These are phyloP conservation scores for Apostichopus parvimensis DNA, from an alignment of 35 echinoderm and acorn worm species.

Conservation along the genomic window DNA sequence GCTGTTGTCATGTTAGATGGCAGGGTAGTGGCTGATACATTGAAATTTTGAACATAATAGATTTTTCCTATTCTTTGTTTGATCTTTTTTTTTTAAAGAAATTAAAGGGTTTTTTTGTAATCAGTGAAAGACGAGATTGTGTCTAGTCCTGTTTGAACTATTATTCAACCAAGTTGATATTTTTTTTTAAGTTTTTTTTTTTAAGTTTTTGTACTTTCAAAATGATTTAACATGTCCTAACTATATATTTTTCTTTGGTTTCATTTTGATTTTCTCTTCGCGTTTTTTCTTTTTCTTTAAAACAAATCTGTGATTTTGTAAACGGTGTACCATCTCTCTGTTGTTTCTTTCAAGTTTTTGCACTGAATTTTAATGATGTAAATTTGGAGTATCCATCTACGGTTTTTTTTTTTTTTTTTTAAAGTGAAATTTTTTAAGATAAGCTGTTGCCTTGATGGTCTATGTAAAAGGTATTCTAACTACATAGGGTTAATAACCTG, in stretches of 20 bases:
- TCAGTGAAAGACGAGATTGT: too few species aligned
- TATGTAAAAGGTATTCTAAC: background rate
- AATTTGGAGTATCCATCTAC: background rate
- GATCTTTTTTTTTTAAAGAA: too few species aligned
- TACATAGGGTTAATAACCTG: background rate
- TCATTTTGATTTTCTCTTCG: background rate
- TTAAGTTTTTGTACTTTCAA: too few species aligned
- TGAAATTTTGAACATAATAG: too few species aligned
- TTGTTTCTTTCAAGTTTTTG: background rate
- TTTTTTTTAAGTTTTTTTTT: too few species aligned
- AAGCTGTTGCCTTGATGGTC: constrained; percentile 24
- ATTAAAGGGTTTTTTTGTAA: too few species aligned
- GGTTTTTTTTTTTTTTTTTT: background rate
- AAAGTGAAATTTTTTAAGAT: background rate
- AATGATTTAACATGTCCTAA: too few species aligned
- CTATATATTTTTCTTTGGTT: background rate
- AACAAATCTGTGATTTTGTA: background rate
- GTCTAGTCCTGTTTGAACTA: too few species aligned
- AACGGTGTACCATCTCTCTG: background rate
- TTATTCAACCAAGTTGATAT: too few species aligned
- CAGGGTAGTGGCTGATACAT: too few species aligned
- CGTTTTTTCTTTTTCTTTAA: background rate
- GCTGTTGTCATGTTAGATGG: too few species aligned
- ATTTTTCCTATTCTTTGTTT: too few species aligned
- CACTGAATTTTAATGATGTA: background rate